A percentile compares a stretch with the other conserved stretches of the same genome.
Conservation (phyloP, 2,797 vertebrate species). For the Rhynchotus rufescens region DNA sequence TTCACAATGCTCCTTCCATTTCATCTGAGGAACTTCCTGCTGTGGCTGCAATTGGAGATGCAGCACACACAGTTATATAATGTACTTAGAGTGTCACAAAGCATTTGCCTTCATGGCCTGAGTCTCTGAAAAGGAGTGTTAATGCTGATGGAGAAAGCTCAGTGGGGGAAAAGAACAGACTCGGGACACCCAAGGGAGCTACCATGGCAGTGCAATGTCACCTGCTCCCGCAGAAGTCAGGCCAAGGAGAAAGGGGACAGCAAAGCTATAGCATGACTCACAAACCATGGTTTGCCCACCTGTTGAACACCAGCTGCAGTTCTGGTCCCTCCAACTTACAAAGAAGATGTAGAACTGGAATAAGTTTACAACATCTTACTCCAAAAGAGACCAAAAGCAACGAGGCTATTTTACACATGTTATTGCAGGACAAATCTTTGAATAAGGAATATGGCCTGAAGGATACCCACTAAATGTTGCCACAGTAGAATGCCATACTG, state of each 20-base stretch:
- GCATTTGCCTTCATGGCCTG: not conserved
- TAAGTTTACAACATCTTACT: not conserved
- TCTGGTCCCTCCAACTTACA: not conserved
- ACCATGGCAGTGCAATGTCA: too few species aligned
- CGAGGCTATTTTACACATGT: not conserved
- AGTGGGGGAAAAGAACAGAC: not conserved
- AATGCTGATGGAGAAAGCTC: not conserved
- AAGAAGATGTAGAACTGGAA: not conserved
- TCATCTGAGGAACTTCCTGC: not conserved
- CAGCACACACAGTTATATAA: not conserved
- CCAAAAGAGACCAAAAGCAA: not conserved
- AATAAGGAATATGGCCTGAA: not conserved
- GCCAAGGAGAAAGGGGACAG: not conserved
- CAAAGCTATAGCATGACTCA: not conserved
- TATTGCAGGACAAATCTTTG: not conserved
- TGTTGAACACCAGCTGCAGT: fast-evolving
- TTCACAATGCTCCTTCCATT: not conserved
- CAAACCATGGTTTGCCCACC: not conserved
- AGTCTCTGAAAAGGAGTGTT: not conserved
- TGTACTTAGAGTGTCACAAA: not conserved
- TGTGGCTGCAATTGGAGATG: not conserved
- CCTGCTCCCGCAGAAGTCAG: too few species aligned
- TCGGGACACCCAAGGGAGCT: not conserved
- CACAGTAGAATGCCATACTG: not conserved
- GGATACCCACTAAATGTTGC: not conserved